These are phyloP conservation scores for Ceratitis capitata DNA, from an alignment of 1,140 invertebrate species.

Conservation along the genomic window DNA sequence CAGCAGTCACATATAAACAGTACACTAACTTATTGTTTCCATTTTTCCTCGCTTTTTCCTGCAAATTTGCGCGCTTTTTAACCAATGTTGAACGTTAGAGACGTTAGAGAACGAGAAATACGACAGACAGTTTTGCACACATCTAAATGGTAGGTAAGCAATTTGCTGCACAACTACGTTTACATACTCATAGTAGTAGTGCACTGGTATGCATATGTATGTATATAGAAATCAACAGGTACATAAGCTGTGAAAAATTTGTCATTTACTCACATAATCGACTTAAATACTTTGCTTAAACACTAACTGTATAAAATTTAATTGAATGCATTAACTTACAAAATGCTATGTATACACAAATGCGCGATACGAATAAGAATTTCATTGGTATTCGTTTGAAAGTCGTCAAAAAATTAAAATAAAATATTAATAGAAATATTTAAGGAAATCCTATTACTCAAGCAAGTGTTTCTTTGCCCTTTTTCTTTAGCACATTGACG, in stretches of 20 bases:
- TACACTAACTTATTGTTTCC: slow-evolving; percentile 6
- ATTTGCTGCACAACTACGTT: slow-evolving; percentile 25
- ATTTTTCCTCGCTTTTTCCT: background rate
- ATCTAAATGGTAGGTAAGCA: slow-evolving; percentile 10
- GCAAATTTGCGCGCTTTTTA: slow-evolving; percentile 20
- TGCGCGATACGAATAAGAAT: background rate
- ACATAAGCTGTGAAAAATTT: slow-evolving; percentile 45
- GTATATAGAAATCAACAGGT: slow-evolving; percentile 36
- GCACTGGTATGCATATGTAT: too few relatives aligned
- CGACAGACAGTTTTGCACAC: background rate
- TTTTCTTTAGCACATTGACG: background rate
- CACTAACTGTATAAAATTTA: background rate
- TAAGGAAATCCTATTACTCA: too few relatives aligned
- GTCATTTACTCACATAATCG: slow-evolving; percentile 39
- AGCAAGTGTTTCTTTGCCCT: too few relatives aligned
- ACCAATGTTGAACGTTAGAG: background rate
- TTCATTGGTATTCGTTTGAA: too few relatives aligned
- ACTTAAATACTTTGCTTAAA: slow-evolving; percentile 21
- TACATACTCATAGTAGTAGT: background rate
- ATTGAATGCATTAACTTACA: background rate
- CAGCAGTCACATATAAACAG: background rate
- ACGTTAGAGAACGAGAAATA: background rate
- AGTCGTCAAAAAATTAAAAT: too few relatives aligned
- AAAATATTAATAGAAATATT: too few relatives aligned
- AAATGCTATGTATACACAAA: slow-evolving; percentile 17